Evolutionary conservation across 37 sponge, comb jelly and placozoan genomes (phyloP).

Genomic region (Halisarca cf. caerulea): DNA sequence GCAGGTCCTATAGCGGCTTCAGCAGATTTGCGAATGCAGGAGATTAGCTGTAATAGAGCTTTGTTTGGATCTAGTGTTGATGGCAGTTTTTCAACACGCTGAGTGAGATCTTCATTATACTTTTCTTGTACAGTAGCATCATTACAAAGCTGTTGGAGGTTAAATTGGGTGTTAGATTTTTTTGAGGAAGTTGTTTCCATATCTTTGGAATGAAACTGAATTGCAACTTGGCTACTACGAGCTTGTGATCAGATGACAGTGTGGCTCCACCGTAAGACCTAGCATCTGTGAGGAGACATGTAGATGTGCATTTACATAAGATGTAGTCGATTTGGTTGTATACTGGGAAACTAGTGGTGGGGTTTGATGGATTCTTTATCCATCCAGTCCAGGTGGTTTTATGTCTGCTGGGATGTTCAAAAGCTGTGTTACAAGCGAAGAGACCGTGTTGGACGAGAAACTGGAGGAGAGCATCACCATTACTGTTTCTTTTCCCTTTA

Average conservation of each 20-base stretch:
- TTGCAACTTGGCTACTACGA: not conserved
- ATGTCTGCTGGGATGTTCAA: slow-evolving; percentile 7
- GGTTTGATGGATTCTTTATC: not conserved
- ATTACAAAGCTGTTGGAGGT: not conserved
- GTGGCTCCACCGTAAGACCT: slow-evolving; percentile 24
- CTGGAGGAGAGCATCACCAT: slow-evolving; percentile 23
- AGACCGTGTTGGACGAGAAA: slow-evolving; percentile 6
- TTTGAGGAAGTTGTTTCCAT: slow-evolving; percentile 11
- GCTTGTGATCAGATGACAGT: not conserved
- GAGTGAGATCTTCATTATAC: not conserved
- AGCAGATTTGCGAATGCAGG: slow-evolving; percentile 8
- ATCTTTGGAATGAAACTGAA: not conserved
- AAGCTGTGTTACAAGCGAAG: slow-evolving; percentile 23
- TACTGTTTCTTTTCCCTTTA: not conserved
- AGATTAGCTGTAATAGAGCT: slow-evolving; percentile 3
- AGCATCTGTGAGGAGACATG: not conserved
- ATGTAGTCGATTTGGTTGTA: slow-evolving; percentile 21
- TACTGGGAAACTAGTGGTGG: not conserved
- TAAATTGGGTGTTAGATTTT: slow-evolving; percentile 1
- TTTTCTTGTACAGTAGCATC: not conserved
- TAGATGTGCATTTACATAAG: not conserved
- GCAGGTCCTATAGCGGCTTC: not conserved
- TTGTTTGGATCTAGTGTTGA: slow-evolving; percentile 12
- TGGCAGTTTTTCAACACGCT: slow-evolving; percentile 9
- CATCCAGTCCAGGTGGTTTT: slow-evolving; percentile 23